Conservation (phyloP, 2,113 vertebrate genomes). For the Scortum barcoo region DNA sequence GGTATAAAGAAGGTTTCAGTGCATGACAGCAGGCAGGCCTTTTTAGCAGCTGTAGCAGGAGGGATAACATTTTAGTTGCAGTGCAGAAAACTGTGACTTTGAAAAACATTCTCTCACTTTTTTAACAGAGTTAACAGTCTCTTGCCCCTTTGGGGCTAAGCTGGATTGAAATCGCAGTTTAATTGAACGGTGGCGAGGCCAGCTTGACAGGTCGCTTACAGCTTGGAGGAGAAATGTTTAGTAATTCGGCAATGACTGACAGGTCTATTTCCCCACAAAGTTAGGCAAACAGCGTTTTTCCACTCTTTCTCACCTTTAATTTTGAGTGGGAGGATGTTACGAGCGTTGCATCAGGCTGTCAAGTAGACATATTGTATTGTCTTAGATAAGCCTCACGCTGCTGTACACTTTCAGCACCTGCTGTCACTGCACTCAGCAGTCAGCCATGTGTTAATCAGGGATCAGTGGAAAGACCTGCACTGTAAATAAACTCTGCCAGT, state of each 20-base stretch:
- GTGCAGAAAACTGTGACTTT: slow-evolving; percentile 1
- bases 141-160: neutral
- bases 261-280: slow-evolving; percentile 31
- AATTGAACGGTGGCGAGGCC: slow-evolving; percentile 27
- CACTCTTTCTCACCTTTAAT: slow-evolving; percentile 37
- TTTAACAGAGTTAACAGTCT: slow-evolving; percentile 12
- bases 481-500: slow-evolving; percentile 21
- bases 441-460: slow-evolving; percentile 20
- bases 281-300: slow-evolving; percentile 22
- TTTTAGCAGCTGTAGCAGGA: neutral
- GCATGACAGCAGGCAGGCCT: neutral
- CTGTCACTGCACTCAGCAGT: slow-evolving; percentile 29
- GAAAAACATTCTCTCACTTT: neutral
- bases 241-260: slow-evolving; percentile 32
- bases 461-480: slow-evolving; percentile 6
- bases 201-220: slow-evolving; percentile 32
- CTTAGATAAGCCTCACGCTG: slow-evolving; percentile 13
- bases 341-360: slow-evolving; percentile 49
- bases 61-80: neutral
- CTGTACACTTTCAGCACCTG: slow-evolving; percentile 28
- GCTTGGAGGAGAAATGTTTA: slow-evolving; percentile 29
- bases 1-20: neutral
- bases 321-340: slow-evolving; percentile 30
- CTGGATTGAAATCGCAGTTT: slow-evolving; percentile 27
- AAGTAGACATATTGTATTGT: slow-evolving; percentile 32